Evolutionary conservation across 2,888 invertebrate species (phyloP).

Genomic region (Lithophane ornitopus): DNA sequence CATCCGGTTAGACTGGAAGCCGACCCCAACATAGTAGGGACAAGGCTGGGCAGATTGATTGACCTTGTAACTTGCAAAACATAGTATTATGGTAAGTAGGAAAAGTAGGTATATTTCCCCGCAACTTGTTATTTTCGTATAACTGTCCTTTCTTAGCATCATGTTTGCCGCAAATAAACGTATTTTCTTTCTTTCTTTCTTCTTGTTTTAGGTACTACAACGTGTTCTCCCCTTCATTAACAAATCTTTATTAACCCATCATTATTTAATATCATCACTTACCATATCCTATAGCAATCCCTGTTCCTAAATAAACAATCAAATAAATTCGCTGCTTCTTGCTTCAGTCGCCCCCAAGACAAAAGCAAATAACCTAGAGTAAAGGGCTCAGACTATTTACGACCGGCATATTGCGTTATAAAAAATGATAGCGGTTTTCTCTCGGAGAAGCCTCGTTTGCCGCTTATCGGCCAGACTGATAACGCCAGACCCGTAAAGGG

Average conservation of each 20-base stretch:
- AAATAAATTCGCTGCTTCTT: conserved; percentile 66
- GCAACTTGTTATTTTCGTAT: too few relatives aligned
- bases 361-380: conserved; percentile 76
- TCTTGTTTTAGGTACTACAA: conserved; percentile 12
- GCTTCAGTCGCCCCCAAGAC: conserved; percentile 69
- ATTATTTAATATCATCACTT: conserved; percentile 27
- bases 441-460: conserved; percentile 79
- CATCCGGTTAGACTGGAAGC: too few relatives aligned
- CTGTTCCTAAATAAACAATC: conserved; percentile 69
- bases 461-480: conserved; percentile 82
- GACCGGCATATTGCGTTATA: conserved; percentile 83
- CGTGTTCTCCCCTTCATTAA: neutral
- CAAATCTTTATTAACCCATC: conserved; percentile 35
- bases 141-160: too few relatives aligned
- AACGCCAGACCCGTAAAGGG: conserved; percentile 78
- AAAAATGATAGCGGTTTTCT: conserved; percentile 84
- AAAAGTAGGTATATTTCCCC: too few relatives aligned
- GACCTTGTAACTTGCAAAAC: neutral
- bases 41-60: too few relatives aligned
- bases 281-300: conserved; percentile 32
- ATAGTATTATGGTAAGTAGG: neutral
- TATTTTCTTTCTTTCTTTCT: too few relatives aligned
- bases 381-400: conserved; percentile 78
- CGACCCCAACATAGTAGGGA: too few relatives aligned
- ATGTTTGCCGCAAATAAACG: too few relatives aligned